These are phyloP conservation scores for Drosophila oshimai DNA, from an alignment of 1,140 invertebrate genomes.

Conservation along the genomic window DNA sequence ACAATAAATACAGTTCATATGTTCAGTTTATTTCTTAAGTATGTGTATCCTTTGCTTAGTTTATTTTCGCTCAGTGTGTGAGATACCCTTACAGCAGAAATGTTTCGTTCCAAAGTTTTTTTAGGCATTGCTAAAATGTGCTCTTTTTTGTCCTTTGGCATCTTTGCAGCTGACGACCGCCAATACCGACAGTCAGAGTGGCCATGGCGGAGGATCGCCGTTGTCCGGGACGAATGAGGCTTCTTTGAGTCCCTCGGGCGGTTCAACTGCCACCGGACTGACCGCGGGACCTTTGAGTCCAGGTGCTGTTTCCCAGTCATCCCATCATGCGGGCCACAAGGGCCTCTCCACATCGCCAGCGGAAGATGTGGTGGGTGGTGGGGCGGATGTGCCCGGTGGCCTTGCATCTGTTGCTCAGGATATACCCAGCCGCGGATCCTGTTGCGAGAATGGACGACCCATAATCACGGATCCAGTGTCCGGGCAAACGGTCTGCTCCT, in stretches of 20 bases:
- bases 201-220: conserved; percentile 74
- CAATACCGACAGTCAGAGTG: conserved; percentile 63
- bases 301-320: conserved; percentile 87
- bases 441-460: conserved; percentile 96
- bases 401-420: conserved; percentile 35
- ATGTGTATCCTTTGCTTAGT: too few relatives aligned
- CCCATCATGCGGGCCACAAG: conserved; percentile 77
- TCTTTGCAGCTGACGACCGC: conserved; percentile 63
- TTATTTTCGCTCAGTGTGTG: conserved; percentile 5
- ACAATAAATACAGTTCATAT: too few relatives aligned
- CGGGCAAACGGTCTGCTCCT: conserved; percentile 96
- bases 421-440: conserved; percentile 84
- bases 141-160: conserved; percentile 25
- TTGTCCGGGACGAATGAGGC: conserved; percentile 85
- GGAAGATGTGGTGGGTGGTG: conserved; percentile 82
- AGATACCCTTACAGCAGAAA: not conserved
- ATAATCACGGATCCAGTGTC: conserved; percentile 97
- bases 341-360: conserved; percentile 18
- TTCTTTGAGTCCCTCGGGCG: conserved; percentile 86
- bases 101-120: conserved; percentile 9
- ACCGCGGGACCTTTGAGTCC: conserved; percentile 87
- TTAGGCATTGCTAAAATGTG: conserved; percentile 38
- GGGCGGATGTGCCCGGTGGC: conserved; percentile 78
- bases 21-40: too few relatives aligned
- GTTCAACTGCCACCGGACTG: conserved; percentile 84